Conservation (phyloP, 1,140 invertebrate genomes). For the Halyomorpha halys region DNA sequence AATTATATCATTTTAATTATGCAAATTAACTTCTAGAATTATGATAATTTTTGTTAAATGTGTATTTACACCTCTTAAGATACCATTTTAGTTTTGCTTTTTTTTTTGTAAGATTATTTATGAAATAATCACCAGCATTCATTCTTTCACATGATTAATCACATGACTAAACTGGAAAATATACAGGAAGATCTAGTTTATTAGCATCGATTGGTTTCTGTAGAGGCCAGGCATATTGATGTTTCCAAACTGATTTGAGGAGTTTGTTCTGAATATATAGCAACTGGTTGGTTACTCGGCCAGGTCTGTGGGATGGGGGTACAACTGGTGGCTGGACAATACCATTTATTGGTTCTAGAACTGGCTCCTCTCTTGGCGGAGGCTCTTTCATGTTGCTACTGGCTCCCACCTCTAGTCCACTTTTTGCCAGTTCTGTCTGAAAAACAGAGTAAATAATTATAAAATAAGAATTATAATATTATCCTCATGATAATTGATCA, state of each 20-base stretch:
- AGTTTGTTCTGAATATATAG: conserved; percentile 91
- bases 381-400: conserved; percentile 37
- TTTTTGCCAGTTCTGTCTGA: neutral
- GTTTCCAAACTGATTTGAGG: conserved; percentile 93
- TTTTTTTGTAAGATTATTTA: too few relatives aligned
- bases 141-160: too few relatives aligned
- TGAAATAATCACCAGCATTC: too few relatives aligned
- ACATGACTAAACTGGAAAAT: too few relatives aligned
- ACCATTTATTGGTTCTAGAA: conserved; percentile 68
- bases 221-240: conserved; percentile 98
- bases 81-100: too few relatives aligned
- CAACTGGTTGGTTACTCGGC: conserved; percentile 83
- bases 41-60: too few relatives aligned
- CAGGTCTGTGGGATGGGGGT: conserved; percentile 66
- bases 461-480: too few relatives aligned
- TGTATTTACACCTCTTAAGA: too few relatives aligned
- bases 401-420: neutral
- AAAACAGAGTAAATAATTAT: neutral
- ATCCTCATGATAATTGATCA: too few relatives aligned
- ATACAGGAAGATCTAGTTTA: conserved; percentile 87
- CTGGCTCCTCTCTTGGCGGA: conserved; percentile 56
- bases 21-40: too few relatives aligned
- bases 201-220: conserved; percentile 93
- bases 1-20: too few relatives aligned
- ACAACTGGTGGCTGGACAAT: conserved; percentile 66